Percentiles rank a stretch among this genome's conserved stretches.
Evolutionary conservation across 2,888 invertebrate genomes (phyloP).

Genomic region (Hesperia comma): DNA sequence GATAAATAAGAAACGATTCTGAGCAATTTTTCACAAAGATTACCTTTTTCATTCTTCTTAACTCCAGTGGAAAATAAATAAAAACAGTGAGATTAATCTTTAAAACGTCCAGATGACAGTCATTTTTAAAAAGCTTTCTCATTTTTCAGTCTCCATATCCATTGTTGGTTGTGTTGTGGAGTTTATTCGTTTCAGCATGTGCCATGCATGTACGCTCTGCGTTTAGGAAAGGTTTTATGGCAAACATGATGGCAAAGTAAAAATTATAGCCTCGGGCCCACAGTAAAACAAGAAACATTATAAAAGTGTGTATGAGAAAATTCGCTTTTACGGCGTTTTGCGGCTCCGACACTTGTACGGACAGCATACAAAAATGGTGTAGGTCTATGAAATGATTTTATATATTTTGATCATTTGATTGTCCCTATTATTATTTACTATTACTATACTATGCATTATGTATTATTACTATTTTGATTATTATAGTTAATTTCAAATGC

Average conservation of each 20-base stretch:
- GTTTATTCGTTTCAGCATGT: slow-evolving; percentile 29
- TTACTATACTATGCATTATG: too few species aligned
- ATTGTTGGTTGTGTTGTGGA: slow-evolving; percentile 17
- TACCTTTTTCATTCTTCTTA: too few species aligned
- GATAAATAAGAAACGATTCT: too few species aligned
- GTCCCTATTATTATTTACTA: too few species aligned
- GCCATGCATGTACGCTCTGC: slow-evolving; percentile 1
- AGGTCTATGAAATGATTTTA: neutral
- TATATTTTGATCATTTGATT: too few species aligned
- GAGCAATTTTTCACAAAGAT: too few species aligned
- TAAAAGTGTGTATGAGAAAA: slow-evolving; percentile 63
- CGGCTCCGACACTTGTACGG: slow-evolving; percentile 18
- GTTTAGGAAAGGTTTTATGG: slow-evolving; percentile 31
- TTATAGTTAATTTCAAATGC: too few species aligned
- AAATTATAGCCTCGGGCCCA: slow-evolving; percentile 57
- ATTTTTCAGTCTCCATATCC: slow-evolving; percentile 1
- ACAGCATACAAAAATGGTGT: slow-evolving; percentile 6
- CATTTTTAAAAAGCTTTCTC: slow-evolving; percentile 14
- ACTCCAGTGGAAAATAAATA: too few species aligned
- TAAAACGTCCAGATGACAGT: neutral
- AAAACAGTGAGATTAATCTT: slow-evolving; percentile 4
- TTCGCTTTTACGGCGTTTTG: slow-evolving; percentile 57
- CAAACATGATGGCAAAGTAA: slow-evolving; percentile 45
- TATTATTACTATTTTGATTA: too few species aligned
- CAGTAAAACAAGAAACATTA: slow-evolving; percentile 63